phyloP scores from a whole-genome alignment of 1,140 invertebrate genomes.

The Ips nitidus region DNA sequence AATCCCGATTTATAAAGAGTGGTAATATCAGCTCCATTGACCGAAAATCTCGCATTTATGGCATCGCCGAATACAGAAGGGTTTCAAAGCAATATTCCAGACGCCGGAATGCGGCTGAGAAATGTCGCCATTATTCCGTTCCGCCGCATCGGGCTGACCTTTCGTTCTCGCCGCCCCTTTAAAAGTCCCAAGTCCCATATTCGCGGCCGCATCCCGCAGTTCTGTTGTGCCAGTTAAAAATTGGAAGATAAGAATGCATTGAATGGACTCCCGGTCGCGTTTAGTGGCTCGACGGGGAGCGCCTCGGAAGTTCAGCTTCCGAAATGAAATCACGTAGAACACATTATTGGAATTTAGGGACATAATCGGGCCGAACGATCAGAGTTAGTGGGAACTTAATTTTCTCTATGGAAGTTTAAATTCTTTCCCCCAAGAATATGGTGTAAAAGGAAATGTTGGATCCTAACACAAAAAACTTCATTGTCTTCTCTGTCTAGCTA shows the following conservation, averaged over 20 bases:
- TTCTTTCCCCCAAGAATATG: too few species aligned
- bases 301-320: slow-evolving; percentile 1
- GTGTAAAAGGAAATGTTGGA: too few species aligned
- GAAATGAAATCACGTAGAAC: slow-evolving; percentile 32
- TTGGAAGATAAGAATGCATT: slow-evolving; percentile 32
- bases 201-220: slow-evolving; percentile 18
- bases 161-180: slow-evolving; percentile 9
- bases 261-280: slow-evolving; percentile 18
- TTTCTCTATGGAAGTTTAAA: slow-evolving; percentile 1
- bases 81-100: slow-evolving; percentile 30
- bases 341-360: slow-evolving; percentile 23
- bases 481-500: too few species aligned
- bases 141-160: slow-evolving; percentile 26
- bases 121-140: slow-evolving; percentile 33
- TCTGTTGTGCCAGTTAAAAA: slow-evolving; percentile 28
- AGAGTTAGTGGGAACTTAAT: slow-evolving; percentile 16
- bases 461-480: too few species aligned
- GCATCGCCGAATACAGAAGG: slow-evolving; percentile 22
- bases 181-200: slow-evolving; percentile 9
- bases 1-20: too few species aligned
- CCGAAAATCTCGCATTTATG: slow-evolving; percentile 30
- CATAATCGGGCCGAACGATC: slow-evolving; percentile 7
- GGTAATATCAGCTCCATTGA: slow-evolving; percentile 21
- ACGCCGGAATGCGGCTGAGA: slow-evolving; percentile 26
- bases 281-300: slow-evolving; percentile 13